Base-by-base conservation (phyloP, 2,797 vertebrate species). In the Pseudopleuronectes americanus region DNA sequence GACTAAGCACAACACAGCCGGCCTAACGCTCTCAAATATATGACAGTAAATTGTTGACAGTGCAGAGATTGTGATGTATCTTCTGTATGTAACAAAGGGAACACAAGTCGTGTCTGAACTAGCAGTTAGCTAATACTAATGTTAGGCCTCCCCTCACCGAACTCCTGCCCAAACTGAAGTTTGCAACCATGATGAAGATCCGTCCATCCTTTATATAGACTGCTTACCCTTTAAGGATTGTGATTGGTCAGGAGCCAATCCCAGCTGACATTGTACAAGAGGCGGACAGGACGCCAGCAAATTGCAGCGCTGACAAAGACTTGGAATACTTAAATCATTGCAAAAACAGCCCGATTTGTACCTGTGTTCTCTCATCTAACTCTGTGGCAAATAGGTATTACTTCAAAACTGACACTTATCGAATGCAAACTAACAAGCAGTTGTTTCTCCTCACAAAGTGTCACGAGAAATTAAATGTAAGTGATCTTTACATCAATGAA, bases 391-490 rank as follows among this genome's bases (percentile, higher is more conserved):
- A 26, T 28, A 4, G 16, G 7, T 8, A 14, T 56, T 61, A 2
- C 31, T 47, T 22, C 16, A 43, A 59, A 24, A 58, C 21, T 24
- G 21, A 21, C 36, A 38, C 36, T 38, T 14, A 6, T 45, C 33
- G 33, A 52, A 71, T 57, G 28, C 14, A 53, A 56, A 57, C 64
- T 33, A 66, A 62, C 16, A 8, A 22, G 13, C 52, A 41, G 7
- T 22, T 31, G n/a, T 10, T 24, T 54, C 48, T n/a, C 52, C 6
- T 17, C n/a, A 45, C 43, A 43, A 31, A 41, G n/a, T 17, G 36
- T 36, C 13, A 14, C 45, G 9, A 57, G 12, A 41, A 55, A 62
- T 38, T n/a, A 23, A 1, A 51, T 23, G 22, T 43, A 48, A 51
- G 22, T n/a, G 19, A 28, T 47, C 16, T 45, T 45, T 51, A 22